These are phyloP conservation scores for Drosophila mayaguana DNA, from an alignment of 2,888 invertebrate genomes.

Conservation along the genomic window DNA sequence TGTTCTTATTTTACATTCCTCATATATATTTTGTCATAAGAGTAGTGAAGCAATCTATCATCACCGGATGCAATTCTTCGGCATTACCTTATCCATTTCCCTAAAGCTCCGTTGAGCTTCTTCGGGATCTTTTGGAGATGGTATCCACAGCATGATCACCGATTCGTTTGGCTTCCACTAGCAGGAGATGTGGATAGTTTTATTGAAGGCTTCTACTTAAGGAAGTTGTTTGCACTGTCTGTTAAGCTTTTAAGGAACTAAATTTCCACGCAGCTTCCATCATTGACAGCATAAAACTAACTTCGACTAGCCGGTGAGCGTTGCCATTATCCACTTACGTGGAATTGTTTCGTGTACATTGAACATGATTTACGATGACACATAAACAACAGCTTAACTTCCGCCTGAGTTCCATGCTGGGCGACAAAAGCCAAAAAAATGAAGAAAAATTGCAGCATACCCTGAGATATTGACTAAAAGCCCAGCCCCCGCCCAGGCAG, in stretches of 20 bases:
- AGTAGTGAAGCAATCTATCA: no score
- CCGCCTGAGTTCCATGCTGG: conserved; percentile 65
- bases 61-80: no score
- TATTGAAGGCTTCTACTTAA: neutral
- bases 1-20: no score
- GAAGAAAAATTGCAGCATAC: conserved; percentile 73
- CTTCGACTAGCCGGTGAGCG: conserved; percentile 13
- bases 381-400: conserved; percentile 81
- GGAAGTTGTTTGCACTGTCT: neutral
- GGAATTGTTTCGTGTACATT: conserved; percentile 78
- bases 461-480: conserved; percentile 80
- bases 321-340: conserved; percentile 74
- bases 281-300: conserved; percentile 11
- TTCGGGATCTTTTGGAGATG: neutral
- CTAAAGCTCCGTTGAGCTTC: neutral
- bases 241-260: neutral
- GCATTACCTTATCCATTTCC: neutral
- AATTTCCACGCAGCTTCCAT: neutral
- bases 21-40: no score
- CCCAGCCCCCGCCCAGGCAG: conserved; percentile 12
- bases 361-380: conserved; percentile 81
- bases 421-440: conserved; percentile 55
- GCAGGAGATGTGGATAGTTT: neutral
- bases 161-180: neutral
- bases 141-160: neutral